These are phyloP conservation scores for Gallirallus australis DNA, from an alignment of 2,797 vertebrate genomes.

Conservation along the genomic window DNA sequence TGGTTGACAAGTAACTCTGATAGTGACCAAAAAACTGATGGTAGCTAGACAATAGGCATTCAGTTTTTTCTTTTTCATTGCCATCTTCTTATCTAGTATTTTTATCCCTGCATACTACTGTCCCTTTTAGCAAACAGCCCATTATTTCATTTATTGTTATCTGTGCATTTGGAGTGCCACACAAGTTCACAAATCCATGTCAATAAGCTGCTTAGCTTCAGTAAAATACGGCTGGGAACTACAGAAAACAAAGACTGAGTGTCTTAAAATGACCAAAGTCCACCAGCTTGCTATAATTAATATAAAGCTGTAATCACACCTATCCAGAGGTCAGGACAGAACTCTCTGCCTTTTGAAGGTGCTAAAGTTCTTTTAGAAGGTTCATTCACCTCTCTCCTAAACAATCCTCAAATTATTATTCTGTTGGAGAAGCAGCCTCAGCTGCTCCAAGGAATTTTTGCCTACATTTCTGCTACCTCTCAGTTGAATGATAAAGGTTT, in stretches of 20 bases:
- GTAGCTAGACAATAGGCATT: background rate
- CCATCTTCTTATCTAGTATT: background rate
- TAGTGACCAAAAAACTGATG: background rate
- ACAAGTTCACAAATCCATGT: background rate
- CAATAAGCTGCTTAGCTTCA: background rate
- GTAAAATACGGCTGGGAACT: background rate
- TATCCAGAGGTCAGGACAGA: background rate
- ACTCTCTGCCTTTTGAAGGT: background rate
- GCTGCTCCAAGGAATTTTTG: background rate
- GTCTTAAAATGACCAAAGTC: background rate
- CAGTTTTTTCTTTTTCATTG: background rate
- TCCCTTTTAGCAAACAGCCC: background rate
- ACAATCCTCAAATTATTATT: background rate
- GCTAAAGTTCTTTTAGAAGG: background rate
- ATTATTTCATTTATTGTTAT: background rate
- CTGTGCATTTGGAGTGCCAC: background rate
- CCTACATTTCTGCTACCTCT: background rate
- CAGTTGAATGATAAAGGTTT: background rate
- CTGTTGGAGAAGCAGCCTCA: background rate
- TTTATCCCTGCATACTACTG: background rate
- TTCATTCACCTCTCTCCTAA: background rate
- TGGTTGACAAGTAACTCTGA: background rate
- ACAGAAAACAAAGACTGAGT: background rate
- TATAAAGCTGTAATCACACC: background rate
- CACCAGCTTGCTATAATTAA: background rate